Base-by-base conservation (phyloP, 2,113 vertebrate genomes). In the Vombatus ursinus region DNA sequence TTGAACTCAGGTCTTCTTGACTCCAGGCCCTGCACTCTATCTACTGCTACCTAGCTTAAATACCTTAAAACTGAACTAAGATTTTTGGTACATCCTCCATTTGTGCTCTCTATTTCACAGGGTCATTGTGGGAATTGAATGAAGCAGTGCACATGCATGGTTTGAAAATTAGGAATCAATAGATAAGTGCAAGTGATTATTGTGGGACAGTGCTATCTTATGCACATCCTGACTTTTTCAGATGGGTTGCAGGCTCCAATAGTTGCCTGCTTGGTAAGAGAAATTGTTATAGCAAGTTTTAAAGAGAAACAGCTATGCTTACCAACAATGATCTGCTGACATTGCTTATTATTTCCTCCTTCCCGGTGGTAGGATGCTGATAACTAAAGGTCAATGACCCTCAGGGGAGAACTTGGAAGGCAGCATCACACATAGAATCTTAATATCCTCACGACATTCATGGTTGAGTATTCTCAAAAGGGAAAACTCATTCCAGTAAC, bases 401-500 rank as follows among this genome's bases (percentile, higher is more conserved):
- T 84, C 95, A 61, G 50, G 77, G 54, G 57, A 84, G 68, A 51
- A 25, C 91, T 37, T 94, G 84, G 91, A 89, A 53, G 47, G 91
- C 53, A 89, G 91, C 44, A 25, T 22, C 37, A 47, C 3, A 22
- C 37, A 48, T 95, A 90, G 89, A 89, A 94, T 95, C 52, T 77
- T 92, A 77, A 57, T 37, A 77, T n/a, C 48, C 52, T 22, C 1
- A 50, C 90, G 95, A 47, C 54, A 89, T 84, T 94, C 54, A 89
- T 90, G 26, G 89, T 68, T 90, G 57, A 94, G 90, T 92, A 50
- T 1, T 4, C 54, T 95, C 84, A 89, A 57, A 90, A 84, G 52
- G 61, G 95, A 95, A 84, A 8, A 31, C 47, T 95, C 91, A 26
- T 95, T 93, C 94, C 44, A 94, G 8, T 93, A 95, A 77, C 44